Evolutionary conservation across 2,113 vertebrate genomes (phyloP).

Genomic region (Melanerpes formicivorus): DNA sequence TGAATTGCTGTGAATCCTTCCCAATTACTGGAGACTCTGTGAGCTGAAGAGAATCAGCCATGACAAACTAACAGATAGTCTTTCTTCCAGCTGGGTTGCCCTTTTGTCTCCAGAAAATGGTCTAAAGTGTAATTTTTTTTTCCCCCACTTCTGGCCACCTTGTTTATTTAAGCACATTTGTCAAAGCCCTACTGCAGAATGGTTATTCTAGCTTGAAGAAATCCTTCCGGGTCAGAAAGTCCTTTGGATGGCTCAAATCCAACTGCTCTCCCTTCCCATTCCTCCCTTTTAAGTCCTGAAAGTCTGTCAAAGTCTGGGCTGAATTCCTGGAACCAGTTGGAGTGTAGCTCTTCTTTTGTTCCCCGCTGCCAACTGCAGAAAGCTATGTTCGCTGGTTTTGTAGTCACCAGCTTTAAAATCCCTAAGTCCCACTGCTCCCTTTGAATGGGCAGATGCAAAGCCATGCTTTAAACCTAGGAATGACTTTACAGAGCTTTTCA

Average conservation of each 20-base stretch:
- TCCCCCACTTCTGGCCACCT: neutral
- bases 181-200: conserved; percentile 10
- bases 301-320: conserved; percentile 48
- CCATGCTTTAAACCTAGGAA: conserved; percentile 38
- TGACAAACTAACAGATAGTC: conserved; percentile 38
- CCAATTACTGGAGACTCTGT: neutral
- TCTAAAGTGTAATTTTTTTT: neutral
- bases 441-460: conserved; percentile 62
- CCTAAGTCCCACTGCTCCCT: conserved; percentile 40
- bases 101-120: conserved; percentile 52
- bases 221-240: conserved; percentile 62
- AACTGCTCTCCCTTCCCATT: conserved; percentile 36
- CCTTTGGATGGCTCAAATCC: conserved; percentile 44
- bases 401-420: conserved; percentile 52
- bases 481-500: conserved; percentile 56
- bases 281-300: conserved; percentile 49
- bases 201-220: conserved; percentile 44
- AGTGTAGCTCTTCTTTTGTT: conserved; percentile 70
- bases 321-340: conserved; percentile 71
- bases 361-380: conserved; percentile 42
- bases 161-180: conserved; percentile 51
- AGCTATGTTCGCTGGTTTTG: conserved; percentile 22
- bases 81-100: conserved; percentile 24
- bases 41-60: conserved; percentile 4
- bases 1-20: conserved; percentile 29